These are phyloP conservation scores for Ylistrum balloti DNA, from an alignment of 1,140 invertebrate species.

Conservation along the genomic window DNA sequence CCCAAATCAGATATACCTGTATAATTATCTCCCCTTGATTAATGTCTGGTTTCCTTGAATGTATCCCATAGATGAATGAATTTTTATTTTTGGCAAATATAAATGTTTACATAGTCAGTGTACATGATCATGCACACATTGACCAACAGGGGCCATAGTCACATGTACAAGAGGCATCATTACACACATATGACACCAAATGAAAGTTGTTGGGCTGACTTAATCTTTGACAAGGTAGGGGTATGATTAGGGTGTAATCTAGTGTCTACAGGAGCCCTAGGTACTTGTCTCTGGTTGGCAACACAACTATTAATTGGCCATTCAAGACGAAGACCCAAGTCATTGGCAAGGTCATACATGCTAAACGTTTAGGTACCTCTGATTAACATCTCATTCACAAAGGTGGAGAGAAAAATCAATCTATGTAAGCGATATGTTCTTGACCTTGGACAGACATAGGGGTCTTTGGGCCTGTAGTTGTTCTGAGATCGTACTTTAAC, in stretches of 20 bases:
- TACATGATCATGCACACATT: not conserved
- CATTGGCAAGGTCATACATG: slow-evolving; percentile 32
- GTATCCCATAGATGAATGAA: not conserved
- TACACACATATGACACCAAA: not conserved
- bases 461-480: not conserved
- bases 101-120: not conserved
- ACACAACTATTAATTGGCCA: slow-evolving; percentile 24
- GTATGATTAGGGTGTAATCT: slow-evolving; percentile 38
- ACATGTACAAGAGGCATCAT: not conserved
- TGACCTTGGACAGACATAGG: not conserved
- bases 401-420: slow-evolving; percentile 27
- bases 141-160: not conserved
- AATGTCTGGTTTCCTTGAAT: not conserved
- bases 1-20: not conserved
- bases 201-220: slow-evolving; percentile 23
- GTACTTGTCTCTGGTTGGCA: slow-evolving; percentile 30
- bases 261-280: slow-evolving; percentile 30
- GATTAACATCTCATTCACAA: slow-evolving; percentile 16
- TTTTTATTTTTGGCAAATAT: slow-evolving; percentile 30
- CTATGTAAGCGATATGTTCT: not conserved
- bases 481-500: not conserved
- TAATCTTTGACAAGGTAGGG: slow-evolving; percentile 35
- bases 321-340: slow-evolving; percentile 10
- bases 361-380: not conserved
- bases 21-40: slow-evolving; percentile 24